Evolutionary conservation across 2,888 invertebrate genomes (phyloP), one percentile per base, ranked within the genome.

Genomic region (Protonemura montana): DNA sequence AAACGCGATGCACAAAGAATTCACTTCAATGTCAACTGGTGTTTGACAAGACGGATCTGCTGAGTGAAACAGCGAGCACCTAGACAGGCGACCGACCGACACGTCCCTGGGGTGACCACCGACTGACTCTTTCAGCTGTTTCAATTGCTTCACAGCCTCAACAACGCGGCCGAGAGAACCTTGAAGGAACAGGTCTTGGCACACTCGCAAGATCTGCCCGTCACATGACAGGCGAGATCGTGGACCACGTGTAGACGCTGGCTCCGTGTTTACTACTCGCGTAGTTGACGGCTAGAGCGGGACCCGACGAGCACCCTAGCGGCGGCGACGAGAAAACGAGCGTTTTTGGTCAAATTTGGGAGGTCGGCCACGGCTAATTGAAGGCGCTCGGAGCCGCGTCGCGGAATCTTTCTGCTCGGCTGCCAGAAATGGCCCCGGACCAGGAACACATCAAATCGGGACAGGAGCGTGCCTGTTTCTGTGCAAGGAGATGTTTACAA

Each of bases 161-260:
- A 26, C 21, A 78, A 3, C 78, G 21, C 78, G 78, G 10, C 26
- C 29, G 25, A 27, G n/a, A n/a, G 35, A 83, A 30, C 82, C 82
- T 83, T 41, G 82, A 83, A 35, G 82, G 41, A n/a, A 21, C n/a
- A 41, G 13, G n/a, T 84, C 76, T 84, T 84, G 84, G 84, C 84
- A 84, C 28, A 76, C 27, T 84, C 28, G 59, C 84, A 76, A 59
- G 59, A 76, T n/a, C 27, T 5, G 21, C 28, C 5, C 27, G 84
- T 84, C 84, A 84, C 76, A n/a, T 78, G 76, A 76, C 76, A 21
- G 26, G 7, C 7, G 27, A 76, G n/a, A 3, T 0, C 2, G 28
- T 78, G 28, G 42, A 41, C 35, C 82, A 83, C 82, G 82, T 83
- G 82, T 41, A 41, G 42, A 26, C 78, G 78, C 78, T 78, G 10